Conservation (phyloP, 2,888 invertebrate genomes). For the Chaetogeoica ovagalla region DNA sequence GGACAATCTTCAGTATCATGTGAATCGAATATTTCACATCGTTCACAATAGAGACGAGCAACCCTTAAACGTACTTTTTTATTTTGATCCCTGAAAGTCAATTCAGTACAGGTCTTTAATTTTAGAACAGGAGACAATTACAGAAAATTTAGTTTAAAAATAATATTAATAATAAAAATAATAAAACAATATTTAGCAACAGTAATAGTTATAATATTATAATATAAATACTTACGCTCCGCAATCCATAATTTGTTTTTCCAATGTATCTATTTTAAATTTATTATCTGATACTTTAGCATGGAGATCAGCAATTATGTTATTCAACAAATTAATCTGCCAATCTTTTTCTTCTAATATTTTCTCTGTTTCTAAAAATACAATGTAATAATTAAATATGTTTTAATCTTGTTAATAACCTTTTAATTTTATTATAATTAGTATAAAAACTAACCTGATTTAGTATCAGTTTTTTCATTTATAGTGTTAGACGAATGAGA, state of each 20-base stretch:
- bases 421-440: not conserved
- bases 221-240: conserved; percentile 24
- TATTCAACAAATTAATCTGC: conserved; percentile 89
- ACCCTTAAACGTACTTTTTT: conserved; percentile 62
- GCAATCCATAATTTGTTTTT: conserved; percentile 44
- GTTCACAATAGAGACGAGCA: conserved; percentile 93
- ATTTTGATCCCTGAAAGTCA: conserved; percentile 58
- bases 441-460: conserved; percentile 25
- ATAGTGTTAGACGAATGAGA: not conserved
- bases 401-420: not conserved
- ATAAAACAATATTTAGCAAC: not conserved
- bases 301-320: conserved; percentile 95
- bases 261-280: conserved; percentile 40
- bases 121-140: not conserved
- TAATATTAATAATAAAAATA: not conserved
- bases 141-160: not conserved
- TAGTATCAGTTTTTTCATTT: conserved; percentile 13
- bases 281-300: conserved; percentile 64
- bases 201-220: not conserved
- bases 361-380: conserved; percentile 53
- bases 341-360: conserved; percentile 58
- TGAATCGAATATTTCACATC: conserved; percentile 93
- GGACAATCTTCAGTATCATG: conserved; percentile 99
- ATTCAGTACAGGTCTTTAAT: conserved; percentile 18
- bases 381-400: not conserved